Percentiles rank a stretch among this genome's conserved stretches.
phyloP scores from a whole-genome alignment of 2,888 invertebrate species.

The Agonopterix subpropinquella region DNA sequence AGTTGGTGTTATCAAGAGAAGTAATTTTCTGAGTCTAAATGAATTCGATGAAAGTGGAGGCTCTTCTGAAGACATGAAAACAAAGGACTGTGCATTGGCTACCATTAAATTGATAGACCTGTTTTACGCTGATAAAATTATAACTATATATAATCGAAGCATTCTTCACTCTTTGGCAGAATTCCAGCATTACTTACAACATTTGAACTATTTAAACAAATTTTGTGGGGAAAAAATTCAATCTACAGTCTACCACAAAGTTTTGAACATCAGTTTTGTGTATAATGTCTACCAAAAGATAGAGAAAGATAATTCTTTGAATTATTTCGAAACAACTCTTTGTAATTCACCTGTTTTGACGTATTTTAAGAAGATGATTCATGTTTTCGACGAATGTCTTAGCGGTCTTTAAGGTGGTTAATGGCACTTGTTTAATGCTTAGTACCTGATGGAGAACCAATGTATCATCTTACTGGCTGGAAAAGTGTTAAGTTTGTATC shows the following conservation, averaged over 20 bases:
- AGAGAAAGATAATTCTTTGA: constrained; percentile 7
- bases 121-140: constrained; percentile 12
- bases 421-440: not conserved
- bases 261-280: constrained; percentile 28
- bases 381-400: constrained; percentile 5
- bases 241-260: constrained; percentile 20
- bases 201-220: constrained; percentile 32
- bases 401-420: not conserved
- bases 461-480: no score
- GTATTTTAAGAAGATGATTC: constrained; percentile 10
- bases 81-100: constrained; percentile 11
- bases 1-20: constrained; percentile 16
- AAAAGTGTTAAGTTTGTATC: no score
- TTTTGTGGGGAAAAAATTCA: constrained; percentile 21
- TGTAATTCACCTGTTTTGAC: constrained; percentile 10
- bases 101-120: constrained; percentile 14
- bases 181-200: constrained; percentile 33
- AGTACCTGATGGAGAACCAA: no score
- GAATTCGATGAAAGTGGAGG: not conserved
- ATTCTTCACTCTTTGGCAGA: constrained; percentile 28
- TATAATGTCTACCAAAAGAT: constrained; percentile 21
- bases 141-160: constrained; percentile 12
- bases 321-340: constrained; percentile 12
- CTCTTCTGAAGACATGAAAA: constrained; percentile 1
- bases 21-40: constrained; percentile 9